Percentiles rank a stretch among this genome's conserved stretches.
Conservation (phyloP, 2,113 vertebrate genomes). For the Glaucomys volans region DNA sequence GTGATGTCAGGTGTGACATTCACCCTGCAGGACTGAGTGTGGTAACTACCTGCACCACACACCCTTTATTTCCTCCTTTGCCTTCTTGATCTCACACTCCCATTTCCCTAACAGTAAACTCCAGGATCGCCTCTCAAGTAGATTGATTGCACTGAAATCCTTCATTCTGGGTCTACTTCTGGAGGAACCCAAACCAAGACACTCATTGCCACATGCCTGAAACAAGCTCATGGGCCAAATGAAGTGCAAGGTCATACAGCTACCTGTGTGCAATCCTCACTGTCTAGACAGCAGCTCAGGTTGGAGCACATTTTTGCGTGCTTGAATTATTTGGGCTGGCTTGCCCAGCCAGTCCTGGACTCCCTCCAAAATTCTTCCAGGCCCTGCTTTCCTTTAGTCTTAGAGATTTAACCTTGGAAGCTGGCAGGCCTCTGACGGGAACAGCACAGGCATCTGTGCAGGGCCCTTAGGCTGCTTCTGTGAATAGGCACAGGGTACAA, state of each 20-base stretch:
- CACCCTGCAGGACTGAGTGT: not conserved
- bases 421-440: conserved; percentile 66
- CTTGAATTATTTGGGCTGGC: conserved; percentile 81
- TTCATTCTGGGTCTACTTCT: conserved; percentile 20
- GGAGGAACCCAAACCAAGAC: not conserved
- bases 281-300: conserved; percentile 81
- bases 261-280: conserved; percentile 65
- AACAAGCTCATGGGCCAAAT: conserved; percentile 49
- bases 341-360: conserved; percentile 72
- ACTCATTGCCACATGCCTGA: conserved; percentile 12
- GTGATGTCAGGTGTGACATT: not conserved
- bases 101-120: not conserved
- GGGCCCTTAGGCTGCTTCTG: not conserved
- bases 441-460: not conserved
- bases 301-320: conserved; percentile 70
- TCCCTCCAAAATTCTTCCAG: conserved; percentile 76
- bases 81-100: not conserved
- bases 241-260: conserved; percentile 72
- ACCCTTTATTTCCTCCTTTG: not conserved
- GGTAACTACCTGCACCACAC: not conserved
- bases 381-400: conserved; percentile 71
- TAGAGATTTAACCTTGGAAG: conserved; percentile 62
- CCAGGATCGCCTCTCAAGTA: not conserved
- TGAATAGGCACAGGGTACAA: not conserved
- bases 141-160: not conserved